These are phyloP conservation scores for Salticus scenicus DNA, from an alignment of 2,888 invertebrate species.

Conservation along the genomic window DNA sequence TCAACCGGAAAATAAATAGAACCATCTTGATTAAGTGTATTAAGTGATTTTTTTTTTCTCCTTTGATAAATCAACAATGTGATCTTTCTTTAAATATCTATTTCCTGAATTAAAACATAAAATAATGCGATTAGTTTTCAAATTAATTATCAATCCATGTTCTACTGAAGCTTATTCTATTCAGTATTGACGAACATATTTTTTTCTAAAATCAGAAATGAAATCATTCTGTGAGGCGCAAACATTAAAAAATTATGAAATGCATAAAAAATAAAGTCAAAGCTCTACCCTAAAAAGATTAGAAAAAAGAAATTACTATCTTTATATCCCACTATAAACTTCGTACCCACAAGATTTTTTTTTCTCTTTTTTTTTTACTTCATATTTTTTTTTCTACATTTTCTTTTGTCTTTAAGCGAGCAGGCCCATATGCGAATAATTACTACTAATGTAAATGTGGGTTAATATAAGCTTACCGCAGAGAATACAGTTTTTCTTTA, in stretches of 20 bases:
- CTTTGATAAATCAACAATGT: too few relatives aligned
- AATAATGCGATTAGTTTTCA: too few relatives aligned
- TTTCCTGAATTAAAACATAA: too few relatives aligned
- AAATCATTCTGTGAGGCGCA: background rate
- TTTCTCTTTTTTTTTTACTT: background rate
- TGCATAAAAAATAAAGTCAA: background rate
- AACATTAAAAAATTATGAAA: slow-evolving; percentile 10
- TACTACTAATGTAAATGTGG: slow-evolving; percentile 56
- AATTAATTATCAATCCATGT: too few relatives aligned
- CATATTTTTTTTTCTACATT: background rate
- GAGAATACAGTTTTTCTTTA: background rate
- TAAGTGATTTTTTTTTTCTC: too few relatives aligned
- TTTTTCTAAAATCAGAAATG: too few relatives aligned
- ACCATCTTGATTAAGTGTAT: too few relatives aligned
- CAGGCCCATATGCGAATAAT: slow-evolving; percentile 46
- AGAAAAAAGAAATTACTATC: background rate
- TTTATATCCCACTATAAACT: slow-evolving; percentile 11
- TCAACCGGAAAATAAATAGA: too few relatives aligned
- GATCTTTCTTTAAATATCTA: too few relatives aligned
- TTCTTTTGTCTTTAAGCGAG: slow-evolving; percentile 14
- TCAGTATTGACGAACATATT: too few relatives aligned
- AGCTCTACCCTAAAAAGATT: background rate
- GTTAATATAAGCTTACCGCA: slow-evolving; percentile 59
- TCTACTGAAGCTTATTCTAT: too few relatives aligned
- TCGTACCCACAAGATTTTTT: background rate